phyloP scores from a whole-genome alignment of 30 jellyfish, hydroid and myxozoan genomes.

The Chrysaora quinquecirrha region DNA sequence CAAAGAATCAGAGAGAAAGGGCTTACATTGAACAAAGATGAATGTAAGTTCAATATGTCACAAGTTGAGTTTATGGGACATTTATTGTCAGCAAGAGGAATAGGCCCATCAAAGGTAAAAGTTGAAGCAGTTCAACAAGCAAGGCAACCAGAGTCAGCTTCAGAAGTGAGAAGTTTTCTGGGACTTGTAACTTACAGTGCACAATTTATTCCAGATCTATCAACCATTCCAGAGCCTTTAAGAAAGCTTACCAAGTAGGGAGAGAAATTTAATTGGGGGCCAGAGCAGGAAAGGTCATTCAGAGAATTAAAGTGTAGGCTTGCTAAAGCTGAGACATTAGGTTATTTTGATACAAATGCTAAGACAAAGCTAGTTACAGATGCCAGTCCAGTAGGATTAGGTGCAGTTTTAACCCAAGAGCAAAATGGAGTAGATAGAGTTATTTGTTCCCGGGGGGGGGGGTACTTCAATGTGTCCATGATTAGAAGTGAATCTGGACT shows the following conservation, averaged over 20 bases:
- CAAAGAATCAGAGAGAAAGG: slow-evolving; percentile 54
- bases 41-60: slow-evolving; percentile 55
- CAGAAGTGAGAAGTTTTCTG: slow-evolving; percentile 55
- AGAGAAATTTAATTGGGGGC: slow-evolving; percentile 47
- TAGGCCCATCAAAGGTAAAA: slow-evolving; percentile 46
- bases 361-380: slow-evolving; percentile 54
- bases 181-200: slow-evolving; percentile 28
- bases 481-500: too few relatives aligned
- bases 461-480: too few relatives aligned
- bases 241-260: slow-evolving; percentile 55
- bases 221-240: slow-evolving; percentile 65
- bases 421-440: slow-evolving; percentile 50
- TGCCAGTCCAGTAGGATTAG: slow-evolving; percentile 73
- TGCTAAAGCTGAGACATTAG: slow-evolving; percentile 22
- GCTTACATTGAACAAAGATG: slow-evolving; percentile 44
- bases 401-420: slow-evolving; percentile 67
- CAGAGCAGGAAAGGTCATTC: slow-evolving; percentile 54
- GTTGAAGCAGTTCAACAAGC: slow-evolving; percentile 63
- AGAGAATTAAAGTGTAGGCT: slow-evolving; percentile 30
- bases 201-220: slow-evolving; percentile 36
- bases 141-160: slow-evolving; percentile 64
- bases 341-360: slow-evolving; percentile 41
- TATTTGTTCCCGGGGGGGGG: too few relatives aligned
- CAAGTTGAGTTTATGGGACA: slow-evolving; percentile 41
- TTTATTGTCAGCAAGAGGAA: slow-evolving; percentile 41